Evolutionary conservation across 1,140 invertebrate species (phyloP), one percentile per base, ranked within the genome.

Genomic region (Caenorhabditis inopinata): DNA sequence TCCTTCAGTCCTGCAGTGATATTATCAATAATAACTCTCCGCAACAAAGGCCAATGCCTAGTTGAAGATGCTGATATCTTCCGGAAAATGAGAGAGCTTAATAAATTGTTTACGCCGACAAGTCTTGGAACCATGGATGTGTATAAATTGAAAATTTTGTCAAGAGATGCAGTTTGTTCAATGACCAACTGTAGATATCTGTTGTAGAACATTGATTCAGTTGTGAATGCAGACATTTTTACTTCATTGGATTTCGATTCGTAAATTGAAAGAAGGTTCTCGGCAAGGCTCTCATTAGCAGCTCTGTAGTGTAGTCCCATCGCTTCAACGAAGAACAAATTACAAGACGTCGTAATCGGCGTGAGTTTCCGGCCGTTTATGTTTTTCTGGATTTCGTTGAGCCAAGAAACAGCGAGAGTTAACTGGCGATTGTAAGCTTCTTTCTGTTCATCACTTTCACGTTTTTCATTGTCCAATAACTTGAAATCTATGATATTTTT

Each of bases 281-380:
- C 62, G 1, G 83, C 84, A 21, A 85, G 23, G 9, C 38, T 42
- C 16, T 45, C 35, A 53, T 82, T 85, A 9, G 73, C 73, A n/a
- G 84, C 84, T 27, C 77, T 29, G 18, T 48, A 49, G 1, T 23
- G 32, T 2, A 81, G 14, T 11, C 35, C 42, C 38, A 79, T 79
- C 9, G 77, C 77, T 68, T 85, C 82, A 27, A 42, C 73, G 27
- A 74, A 42, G 51, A 85, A 85, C 18, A 85, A 74, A 51, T 84
- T 21, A 14, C 74, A 76, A 74, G 23, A 46, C 1, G 78, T 45
- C 5, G 73, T 45, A 11, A 81, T 32, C 11, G 73, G 80, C 4
- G 14, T 12, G 1, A 35, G 21, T 7, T 11, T 42, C 14, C 29
- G 0, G 27, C n/a, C n/a, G 1, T 84, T 80, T 7, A 85, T 45